Evolutionary conservation across 2,888 invertebrate species (phyloP), one percentile per base, ranked within the genome.

Genomic region (Xestia rhomboidea): DNA sequence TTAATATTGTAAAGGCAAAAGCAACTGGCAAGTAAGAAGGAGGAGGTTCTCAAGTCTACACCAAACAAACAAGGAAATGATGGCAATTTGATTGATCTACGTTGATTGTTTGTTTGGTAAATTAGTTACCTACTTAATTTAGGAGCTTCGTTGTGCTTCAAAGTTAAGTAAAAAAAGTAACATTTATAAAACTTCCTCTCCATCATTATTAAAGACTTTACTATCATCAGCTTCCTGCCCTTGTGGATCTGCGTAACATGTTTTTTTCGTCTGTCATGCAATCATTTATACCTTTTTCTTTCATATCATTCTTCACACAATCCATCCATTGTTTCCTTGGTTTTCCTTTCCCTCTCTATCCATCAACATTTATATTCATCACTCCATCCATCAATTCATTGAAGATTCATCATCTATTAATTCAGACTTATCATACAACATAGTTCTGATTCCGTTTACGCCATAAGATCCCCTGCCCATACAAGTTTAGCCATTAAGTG

Each of bases 401-500:
- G 34, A 34, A 34, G 34, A 34, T 34, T 34, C 4, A 34, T 34
- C 8, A 41, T 41, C 21, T 24, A 54, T n/a, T 54, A n/a, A n/a
- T 27, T 63, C n/a, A 2, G 3, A 38, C 2, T 63, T 38, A 38
- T 73, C 30, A 54, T 34, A 73, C 41, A 73, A 54, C 13, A 38
- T 18, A 44, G 21, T 73, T 21, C 54, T 21, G 54, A 74, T 73
- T 41, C 41, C 8, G 10, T 6, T 73, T 38, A n/a, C 38, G 63
- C 63, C 6, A 63, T 41, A n/a, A 15, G 13, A 8, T 64, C 15
- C n/a, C 15, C 7, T 64, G n/a, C 5, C 41, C 64, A 34, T 46
- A 57, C 34, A 73, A 73, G 34, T 75, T 73, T 73, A 57, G 15
- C 75, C 44, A 73, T 74, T 44, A 73, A 57, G 15, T 11, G 2